Base-by-base conservation (phyloP, 2,113 vertebrate genomes). In the Lepus americanus region DNA sequence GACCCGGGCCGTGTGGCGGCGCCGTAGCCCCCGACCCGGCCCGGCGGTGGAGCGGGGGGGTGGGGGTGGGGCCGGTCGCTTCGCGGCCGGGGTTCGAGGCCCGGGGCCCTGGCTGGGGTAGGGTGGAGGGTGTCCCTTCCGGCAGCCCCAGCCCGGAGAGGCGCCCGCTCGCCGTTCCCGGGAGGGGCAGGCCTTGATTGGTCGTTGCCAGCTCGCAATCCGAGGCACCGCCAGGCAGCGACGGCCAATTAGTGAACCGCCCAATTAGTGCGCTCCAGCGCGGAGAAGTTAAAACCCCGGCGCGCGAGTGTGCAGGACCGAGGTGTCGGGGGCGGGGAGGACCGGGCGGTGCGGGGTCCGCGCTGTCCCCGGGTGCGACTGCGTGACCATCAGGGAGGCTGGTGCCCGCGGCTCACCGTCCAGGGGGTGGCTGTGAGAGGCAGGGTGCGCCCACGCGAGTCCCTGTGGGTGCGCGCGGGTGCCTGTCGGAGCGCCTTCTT, bases 401-500 rank as follows among this genome's bases (percentile, higher is more conserved):
- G 5, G 87, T 29, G 66, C 55, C 64, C 17, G 81, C 20, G 44
- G 79, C 0, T 80, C 89, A 12, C 78, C 49, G 67, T 95, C 39
- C 82, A 6, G 12, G 87, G 39, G 85, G 27, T 44, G 84, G 92
- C 72, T 33, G 90, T 29, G 72, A 29, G 82, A 31, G 87, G 31
- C 77, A 53, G 55, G 7, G 90, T 1, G 96, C 16, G 51, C 79
- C 76, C 1, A 23, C 39, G 63, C 27, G 55, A 33, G 94, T 66
- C 89, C 4, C 25, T 39, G 22, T 11, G 76, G 64, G 69, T 33
- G 87, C 20, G 69, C 29, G 95, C 80, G 72, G 82, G 73, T 74
- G 93, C 66, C 96, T 94, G 95, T 97, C 97, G 78, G 80, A 73
- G 69, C 11, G 95, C 69, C 89, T 85, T 95, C 97, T 97, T 97